Conservation (phyloP, 2,888 invertebrate species). For the Schrankia costaestrigalis region DNA sequence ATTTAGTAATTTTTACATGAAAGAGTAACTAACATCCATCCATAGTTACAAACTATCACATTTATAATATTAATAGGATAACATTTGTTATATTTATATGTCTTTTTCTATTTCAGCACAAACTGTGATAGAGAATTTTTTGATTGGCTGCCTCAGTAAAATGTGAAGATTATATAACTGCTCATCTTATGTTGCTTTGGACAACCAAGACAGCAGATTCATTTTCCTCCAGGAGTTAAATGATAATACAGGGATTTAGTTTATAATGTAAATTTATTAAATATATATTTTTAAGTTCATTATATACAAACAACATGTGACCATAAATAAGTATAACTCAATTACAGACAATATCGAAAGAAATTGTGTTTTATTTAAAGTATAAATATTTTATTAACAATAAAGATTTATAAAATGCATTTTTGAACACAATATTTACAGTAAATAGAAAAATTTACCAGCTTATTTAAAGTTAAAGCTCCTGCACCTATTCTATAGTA, state of each 20-base stretch:
- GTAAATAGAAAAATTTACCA: no score
- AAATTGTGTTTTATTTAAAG: constrained; percentile 28
- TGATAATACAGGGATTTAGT: constrained; percentile 79
- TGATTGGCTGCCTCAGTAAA: constrained; percentile 81
- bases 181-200: constrained; percentile 63
- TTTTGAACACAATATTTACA: no score
- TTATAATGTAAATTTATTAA: constrained; percentile 73
- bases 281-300: constrained; percentile 75
- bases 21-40: no score
- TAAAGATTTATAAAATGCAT: no score
- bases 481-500: no score
- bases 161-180: constrained; percentile 58
- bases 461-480: no score
- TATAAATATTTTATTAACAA: constrained; percentile 1
- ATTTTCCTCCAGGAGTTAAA: constrained; percentile 73
- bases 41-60: no score
- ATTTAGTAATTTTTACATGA: no score
- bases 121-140: constrained; percentile 88
- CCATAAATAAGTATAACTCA: constrained; percentile 58
- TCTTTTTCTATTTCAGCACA: constrained; percentile 80
- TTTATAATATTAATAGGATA: no score
- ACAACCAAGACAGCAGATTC: constrained; percentile 64
- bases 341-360: constrained; percentile 72
- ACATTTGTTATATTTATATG: neutral
- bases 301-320: constrained; percentile 66